Percentiles rank a stretch among this genome's conserved stretches.
Conservation (phyloP, 2,113 vertebrate genomes). For the Larimichthys polyactis region DNA sequence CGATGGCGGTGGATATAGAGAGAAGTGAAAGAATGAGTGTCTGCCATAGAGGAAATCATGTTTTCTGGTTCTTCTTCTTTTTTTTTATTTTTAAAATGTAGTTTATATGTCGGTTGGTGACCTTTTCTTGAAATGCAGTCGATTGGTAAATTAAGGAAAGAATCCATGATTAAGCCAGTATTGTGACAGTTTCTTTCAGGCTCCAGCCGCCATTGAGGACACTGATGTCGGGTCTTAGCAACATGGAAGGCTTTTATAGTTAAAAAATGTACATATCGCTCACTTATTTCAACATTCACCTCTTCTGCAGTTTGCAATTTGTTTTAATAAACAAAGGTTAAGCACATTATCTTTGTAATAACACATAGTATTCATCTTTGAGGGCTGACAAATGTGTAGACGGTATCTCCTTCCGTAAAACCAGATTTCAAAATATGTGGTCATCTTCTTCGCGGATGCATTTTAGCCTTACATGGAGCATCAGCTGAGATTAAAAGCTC, state of each 20-base stretch:
- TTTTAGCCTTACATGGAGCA: neutral
- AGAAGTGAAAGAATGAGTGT: conserved; percentile 69
- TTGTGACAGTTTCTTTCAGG: neutral
- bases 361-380: neutral
- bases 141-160: neutral
- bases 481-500: no score
- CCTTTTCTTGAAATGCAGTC: neutral
- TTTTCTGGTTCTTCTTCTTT: conserved; percentile 2
- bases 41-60: conserved; percentile 5
- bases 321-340: neutral
- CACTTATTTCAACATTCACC: neutral
- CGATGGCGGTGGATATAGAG: conserved; percentile 7
- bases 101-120: neutral
- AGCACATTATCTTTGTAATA: neutral
- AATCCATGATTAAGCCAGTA: neutral
- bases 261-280: neutral
- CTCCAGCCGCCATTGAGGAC: neutral
- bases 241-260: neutral
- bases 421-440: neutral
- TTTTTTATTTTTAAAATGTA: no score
- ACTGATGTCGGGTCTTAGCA: neutral
- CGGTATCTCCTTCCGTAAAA: neutral
- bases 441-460: neutral
- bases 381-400: neutral
- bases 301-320: neutral